A percentile compares a stretch with the other conserved stretches of the same genome.
These are phyloP conservation scores for Idaea biselata DNA, from an alignment of 2,888 invertebrate species.

Conservation along the genomic window DNA sequence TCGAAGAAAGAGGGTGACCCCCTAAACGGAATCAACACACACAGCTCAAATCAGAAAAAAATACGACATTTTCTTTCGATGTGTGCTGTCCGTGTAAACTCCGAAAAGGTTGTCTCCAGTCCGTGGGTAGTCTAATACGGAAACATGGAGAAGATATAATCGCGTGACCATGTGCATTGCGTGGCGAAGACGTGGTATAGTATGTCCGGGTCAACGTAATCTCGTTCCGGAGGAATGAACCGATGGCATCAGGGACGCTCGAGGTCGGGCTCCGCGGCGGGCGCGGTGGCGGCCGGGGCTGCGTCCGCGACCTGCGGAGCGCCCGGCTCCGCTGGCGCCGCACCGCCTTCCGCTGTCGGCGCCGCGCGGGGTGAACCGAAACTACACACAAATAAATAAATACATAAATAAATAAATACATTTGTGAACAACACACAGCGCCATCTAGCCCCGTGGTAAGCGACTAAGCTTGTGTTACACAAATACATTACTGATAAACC, in stretches of 20 bases:
- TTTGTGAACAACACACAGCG: no score
- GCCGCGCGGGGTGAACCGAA: conserved; percentile 26
- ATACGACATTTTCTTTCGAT: no score
- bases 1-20: no score
- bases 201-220: conserved; percentile 37
- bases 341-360: conserved; percentile 34
- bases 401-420: no score
- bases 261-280: conserved; percentile 40
- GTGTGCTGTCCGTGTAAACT: no score
- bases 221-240: conserved; percentile 19
- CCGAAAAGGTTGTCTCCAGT: no score
- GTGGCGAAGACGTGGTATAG: conserved; percentile 44
- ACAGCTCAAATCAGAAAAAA: no score
- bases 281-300: conserved; percentile 37
- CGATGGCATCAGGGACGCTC: conserved; percentile 52
- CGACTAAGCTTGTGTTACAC: no score
- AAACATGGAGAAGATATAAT: conserved; percentile 24
- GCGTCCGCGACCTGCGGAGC: conserved; percentile 27
- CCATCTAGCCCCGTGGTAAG: no score
- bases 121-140: neutral
- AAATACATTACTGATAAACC: no score
- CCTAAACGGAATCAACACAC: no score
- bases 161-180: conserved; percentile 38
- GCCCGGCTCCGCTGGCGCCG: conserved; percentile 31
- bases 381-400: conserved; percentile 36